These are phyloP conservation scores for Matsumyia berberina DNA, from an alignment of 2,888 invertebrate genomes.

Conservation along the genomic window DNA sequence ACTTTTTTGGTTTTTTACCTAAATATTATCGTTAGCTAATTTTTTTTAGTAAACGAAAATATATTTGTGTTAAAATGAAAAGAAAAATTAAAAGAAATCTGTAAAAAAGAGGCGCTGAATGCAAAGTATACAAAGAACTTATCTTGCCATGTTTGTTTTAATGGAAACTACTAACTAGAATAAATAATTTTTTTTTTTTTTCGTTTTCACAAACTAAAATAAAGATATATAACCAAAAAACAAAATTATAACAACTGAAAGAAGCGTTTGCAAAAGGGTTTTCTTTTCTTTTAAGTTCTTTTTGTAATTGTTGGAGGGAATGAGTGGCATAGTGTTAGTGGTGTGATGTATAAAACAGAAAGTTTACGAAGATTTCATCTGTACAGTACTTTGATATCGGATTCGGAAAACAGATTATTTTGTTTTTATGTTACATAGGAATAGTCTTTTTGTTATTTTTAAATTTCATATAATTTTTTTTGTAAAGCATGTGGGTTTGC, in stretches of 20 bases:
- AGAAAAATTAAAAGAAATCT: neutral
- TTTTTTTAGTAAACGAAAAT: slow-evolving; percentile 18
- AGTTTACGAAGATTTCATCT: slow-evolving; percentile 11
- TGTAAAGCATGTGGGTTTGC: neutral
- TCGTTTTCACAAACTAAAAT: slow-evolving; percentile 36
- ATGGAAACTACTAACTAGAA: slow-evolving; percentile 50
- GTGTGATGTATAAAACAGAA: slow-evolving; percentile 25
- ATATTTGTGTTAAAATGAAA: slow-evolving; percentile 9
- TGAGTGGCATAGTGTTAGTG: slow-evolving; percentile 49
- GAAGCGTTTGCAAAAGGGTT: slow-evolving; percentile 49
- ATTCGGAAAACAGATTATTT: slow-evolving; percentile 15
- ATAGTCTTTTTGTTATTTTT: slow-evolving; percentile 16
- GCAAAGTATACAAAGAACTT: slow-evolving; percentile 27
- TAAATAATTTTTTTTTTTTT: slow-evolving; percentile 22
- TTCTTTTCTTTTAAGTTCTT: slow-evolving; percentile 23
- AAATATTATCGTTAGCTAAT: slow-evolving; percentile 2
- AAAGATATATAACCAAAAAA: slow-evolving; percentile 10
- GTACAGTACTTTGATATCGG: slow-evolving; percentile 29
- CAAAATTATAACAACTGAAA: slow-evolving; percentile 8
- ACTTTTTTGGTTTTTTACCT: neutral
- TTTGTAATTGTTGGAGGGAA: slow-evolving; percentile 39
- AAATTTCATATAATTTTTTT: slow-evolving; percentile 7
- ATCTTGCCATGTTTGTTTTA: slow-evolving; percentile 19
- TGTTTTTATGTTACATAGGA: slow-evolving; percentile 38
- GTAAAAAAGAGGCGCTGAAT: slow-evolving; percentile 48